A percentile compares a stretch with the other conserved stretches of the same genome.
Conservation (phyloP, 2,888 invertebrate species). For the Trisateles emortualis region DNA sequence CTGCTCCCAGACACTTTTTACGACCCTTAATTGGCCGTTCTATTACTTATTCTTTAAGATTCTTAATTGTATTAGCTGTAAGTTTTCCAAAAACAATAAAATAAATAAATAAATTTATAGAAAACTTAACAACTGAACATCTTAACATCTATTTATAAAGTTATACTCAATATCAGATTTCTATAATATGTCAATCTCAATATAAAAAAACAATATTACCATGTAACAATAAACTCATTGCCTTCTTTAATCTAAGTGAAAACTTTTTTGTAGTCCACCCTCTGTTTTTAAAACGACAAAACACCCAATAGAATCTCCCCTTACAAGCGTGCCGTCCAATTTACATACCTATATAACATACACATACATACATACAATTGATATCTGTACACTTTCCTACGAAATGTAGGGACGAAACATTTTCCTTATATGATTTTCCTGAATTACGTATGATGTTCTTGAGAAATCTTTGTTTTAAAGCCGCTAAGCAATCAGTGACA, state of each 20-base stretch:
- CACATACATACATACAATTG: conserved; percentile 30
- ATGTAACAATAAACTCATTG: conserved; percentile 6
- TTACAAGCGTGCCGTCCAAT: conserved; percentile 27
- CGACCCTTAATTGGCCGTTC: no score
- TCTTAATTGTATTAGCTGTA: no score
- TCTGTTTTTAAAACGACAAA: conserved; percentile 37
- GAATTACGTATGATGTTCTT: conserved; percentile 13
- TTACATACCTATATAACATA: conserved; percentile 30
- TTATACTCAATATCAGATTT: background rate
- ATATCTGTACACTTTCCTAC: conserved; percentile 33
- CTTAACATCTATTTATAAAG: no score
- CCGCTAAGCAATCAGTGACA: conserved; percentile 10
- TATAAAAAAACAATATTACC: background rate
- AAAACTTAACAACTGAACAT: no score
- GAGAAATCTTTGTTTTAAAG: conserved; percentile 20
- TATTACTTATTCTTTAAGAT: no score
- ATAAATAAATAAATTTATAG: no score
- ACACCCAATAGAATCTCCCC: conserved; percentile 38
- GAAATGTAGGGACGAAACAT: conserved; percentile 17
- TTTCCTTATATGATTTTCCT: conserved; percentile 32
- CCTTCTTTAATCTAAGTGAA: conserved; percentile 15
- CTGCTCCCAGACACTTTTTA: no score
- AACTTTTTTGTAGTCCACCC: conserved; percentile 27
- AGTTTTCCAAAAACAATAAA: no score
- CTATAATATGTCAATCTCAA: background rate